Conservation (phyloP, 1,140 invertebrate species). For the Pogonus chalceus region DNA sequence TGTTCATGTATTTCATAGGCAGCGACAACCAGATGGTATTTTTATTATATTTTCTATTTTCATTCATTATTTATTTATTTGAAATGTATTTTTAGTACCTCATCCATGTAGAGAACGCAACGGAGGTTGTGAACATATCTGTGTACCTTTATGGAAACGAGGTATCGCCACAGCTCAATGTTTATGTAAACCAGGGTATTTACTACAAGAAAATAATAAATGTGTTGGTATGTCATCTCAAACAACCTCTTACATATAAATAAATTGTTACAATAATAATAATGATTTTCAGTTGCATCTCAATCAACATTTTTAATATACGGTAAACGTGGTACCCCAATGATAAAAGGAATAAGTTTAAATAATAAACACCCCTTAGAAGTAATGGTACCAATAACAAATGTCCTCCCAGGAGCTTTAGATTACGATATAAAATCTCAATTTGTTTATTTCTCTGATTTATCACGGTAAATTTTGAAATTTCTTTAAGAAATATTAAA, state of each 20-base stretch:
- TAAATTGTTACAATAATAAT: conserved; percentile 18
- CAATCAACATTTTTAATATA: conserved; percentile 48
- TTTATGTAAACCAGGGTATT: conserved; percentile 58
- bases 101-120: conserved; percentile 62
- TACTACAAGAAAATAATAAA: conserved; percentile 41
- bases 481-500: not conserved
- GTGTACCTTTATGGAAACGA: conserved; percentile 50
- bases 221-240: conserved; percentile 46
- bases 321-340: conserved; percentile 46
- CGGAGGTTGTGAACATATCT: conserved; percentile 67
- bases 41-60: conserved; percentile 12
- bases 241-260: conserved; percentile 1
- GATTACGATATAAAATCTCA: conserved; percentile 51
- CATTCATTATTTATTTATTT: not conserved
- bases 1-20: conserved; percentile 60
- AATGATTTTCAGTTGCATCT: conserved; percentile 31
- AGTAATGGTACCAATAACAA: conserved; percentile 36
- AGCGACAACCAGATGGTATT: conserved; percentile 58
- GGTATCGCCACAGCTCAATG: conserved; percentile 47
- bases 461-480: conserved; percentile 34
- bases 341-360: conserved; percentile 48
- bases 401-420: conserved; percentile 50
- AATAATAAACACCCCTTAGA: conserved; percentile 25
- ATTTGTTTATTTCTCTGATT: conserved; percentile 57
- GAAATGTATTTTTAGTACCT: conserved; percentile 34